Evolutionary conservation across 2,113 vertebrate species (phyloP).

Genomic region (Xenus cinereus): DNA sequence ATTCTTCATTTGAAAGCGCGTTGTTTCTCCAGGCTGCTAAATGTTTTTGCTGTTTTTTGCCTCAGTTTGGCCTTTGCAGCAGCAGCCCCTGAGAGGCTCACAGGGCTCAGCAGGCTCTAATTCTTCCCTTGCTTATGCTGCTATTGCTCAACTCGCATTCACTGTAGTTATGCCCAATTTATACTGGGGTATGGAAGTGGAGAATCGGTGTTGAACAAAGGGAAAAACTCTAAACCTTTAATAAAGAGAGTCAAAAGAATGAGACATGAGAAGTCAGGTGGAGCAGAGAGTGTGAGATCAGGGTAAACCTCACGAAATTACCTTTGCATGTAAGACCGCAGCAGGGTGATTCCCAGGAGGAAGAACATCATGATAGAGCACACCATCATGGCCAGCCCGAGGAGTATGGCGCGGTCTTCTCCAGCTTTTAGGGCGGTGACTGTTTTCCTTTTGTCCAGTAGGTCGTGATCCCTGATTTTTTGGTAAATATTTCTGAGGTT

Average conservation of each 20-base stretch:
- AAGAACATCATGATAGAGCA: constrained; percentile 94
- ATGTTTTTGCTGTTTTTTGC: background rate
- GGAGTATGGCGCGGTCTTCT: constrained; percentile 90
- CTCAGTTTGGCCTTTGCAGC: background rate
- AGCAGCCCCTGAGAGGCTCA: background rate
- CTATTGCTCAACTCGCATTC: background rate
- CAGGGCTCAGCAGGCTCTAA: background rate
- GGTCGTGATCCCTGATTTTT: constrained; percentile 88
- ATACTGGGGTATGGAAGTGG: background rate
- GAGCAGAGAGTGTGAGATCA: background rate
- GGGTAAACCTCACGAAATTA: constrained; percentile 32
- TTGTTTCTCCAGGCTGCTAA: background rate
- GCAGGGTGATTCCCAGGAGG: constrained; percentile 88
- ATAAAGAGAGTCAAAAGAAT: background rate
- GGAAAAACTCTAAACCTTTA: background rate
- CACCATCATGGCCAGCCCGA: constrained; percentile 91
- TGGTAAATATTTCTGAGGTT: constrained; percentile 91
- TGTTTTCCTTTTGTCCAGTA: constrained; percentile 94
- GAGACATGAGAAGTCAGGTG: background rate
- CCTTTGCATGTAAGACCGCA: constrained; percentile 92
- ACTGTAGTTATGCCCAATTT: background rate
- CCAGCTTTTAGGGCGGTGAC: constrained; percentile 92
- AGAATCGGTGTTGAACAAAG: background rate
- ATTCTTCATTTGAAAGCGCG: constrained; percentile 1
- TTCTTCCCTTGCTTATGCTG: background rate